phyloP scores from a whole-genome alignment of 2,888 invertebrate genomes.

The Brachynemurus nebulosus region DNA sequence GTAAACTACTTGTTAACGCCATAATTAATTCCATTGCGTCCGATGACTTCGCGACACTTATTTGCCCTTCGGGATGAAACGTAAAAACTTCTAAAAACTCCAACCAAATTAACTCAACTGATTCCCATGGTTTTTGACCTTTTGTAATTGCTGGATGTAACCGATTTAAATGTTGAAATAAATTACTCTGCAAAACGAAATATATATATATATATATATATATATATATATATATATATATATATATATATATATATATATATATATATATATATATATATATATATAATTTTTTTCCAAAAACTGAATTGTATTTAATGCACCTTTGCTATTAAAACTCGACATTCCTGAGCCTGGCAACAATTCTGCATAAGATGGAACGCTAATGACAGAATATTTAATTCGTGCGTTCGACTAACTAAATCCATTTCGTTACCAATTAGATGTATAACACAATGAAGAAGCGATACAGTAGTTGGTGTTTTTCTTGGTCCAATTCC shows the following conservation, averaged over 20 bases:
- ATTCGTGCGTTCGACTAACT: conserved; percentile 32
- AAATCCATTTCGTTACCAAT: conserved; percentile 37
- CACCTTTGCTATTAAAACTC: conserved; percentile 47
- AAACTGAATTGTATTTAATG: conserved; percentile 6
- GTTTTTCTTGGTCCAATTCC: conserved; percentile 37
- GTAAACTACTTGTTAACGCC: conserved; percentile 23
- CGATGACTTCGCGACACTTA: conserved; percentile 32
- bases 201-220: not conserved
- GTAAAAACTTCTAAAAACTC: conserved; percentile 38
- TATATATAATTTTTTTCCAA: not conserved
- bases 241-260: too few relatives aligned
- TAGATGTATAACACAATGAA: conserved; percentile 35
- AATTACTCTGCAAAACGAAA: conserved; percentile 30
- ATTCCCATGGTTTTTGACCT: conserved; percentile 37
- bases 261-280: too few relatives aligned
- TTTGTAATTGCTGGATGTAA: conserved; percentile 39
- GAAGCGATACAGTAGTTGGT: conserved; percentile 35
- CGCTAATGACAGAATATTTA: conserved; percentile 31
- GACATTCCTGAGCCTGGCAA: conserved; percentile 42
- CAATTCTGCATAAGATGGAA: conserved; percentile 39
- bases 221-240: not conserved
- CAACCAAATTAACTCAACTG: conserved; percentile 37
- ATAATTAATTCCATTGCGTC: conserved; percentile 30
- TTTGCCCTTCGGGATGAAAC: conserved; percentile 39
- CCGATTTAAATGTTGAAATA: conserved; percentile 33